Evolutionary conservation across 2,888 invertebrate species (phyloP), one percentile per base, ranked within the genome.

Genomic region (Eurois occulta): DNA sequence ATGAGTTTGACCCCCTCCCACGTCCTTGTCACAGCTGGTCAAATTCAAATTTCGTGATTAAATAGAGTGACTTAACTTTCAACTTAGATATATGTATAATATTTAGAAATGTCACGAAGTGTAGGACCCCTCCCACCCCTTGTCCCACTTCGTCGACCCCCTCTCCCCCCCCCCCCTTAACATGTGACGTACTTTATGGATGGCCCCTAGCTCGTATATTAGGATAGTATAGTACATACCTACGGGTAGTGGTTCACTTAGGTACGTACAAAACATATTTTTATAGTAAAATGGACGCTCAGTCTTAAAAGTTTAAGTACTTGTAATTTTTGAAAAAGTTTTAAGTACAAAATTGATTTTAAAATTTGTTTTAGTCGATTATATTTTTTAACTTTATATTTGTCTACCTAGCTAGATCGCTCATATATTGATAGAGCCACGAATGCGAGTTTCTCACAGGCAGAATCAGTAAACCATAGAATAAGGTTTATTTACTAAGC

Each of bases 251-350:
- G 32, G 67, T 70, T 74, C 55, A 66, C 11, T 60, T 76, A 84
- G 65, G 65, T 80, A 88, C 41, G 66, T 79, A 77, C 48, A 83
- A 81, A 86, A 84, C 82, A 83, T 90, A 90, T 90, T 90, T 90
- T 90, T 90, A 84, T 90, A 90, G 87, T 80, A 76, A 90, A 87
- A 85, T 80, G 11, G 79, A 85, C 77, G 79, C 67, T 81, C 87
- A 82, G 83, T 71, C 55, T 80, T 80, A 79, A 71, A 78, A 76
- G 65, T 78, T 84, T 65, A 69, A 80, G 74, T 78, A 72, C 41
- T 55, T 24, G 67, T 76, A 32, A 81, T 74, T 71, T 77, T 72
- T 70, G 1, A 16, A 72, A 77, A 76, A 6, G 60, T 72, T 70
- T 35, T n/a, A 75, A 88, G 74, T 76, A 78, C 74, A 72, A 83